Conservation (phyloP, 2,113 vertebrate species). For the Eublepharis macularius region DNA sequence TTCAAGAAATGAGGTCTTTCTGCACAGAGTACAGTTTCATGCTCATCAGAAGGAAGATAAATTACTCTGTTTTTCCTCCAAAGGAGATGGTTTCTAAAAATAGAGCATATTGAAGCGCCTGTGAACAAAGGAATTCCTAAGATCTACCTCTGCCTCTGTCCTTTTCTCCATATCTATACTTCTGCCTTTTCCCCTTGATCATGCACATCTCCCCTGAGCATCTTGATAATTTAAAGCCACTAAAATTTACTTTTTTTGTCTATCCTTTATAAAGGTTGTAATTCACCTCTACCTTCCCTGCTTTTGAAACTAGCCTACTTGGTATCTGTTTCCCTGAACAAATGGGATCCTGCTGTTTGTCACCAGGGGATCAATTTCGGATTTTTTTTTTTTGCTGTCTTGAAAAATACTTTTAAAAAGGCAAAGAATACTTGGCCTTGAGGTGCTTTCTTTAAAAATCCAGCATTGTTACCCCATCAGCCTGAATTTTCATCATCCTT, state of each 20-base stretch:
- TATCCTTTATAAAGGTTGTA: neutral
- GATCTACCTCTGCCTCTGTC: constrained; percentile 23
- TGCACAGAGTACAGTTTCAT: constrained; percentile 16
- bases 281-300: neutral
- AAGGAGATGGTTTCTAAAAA: constrained; percentile 62
- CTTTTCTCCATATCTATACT: rapidly evolving
- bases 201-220: neutral
- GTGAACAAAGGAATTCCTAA: constrained; percentile 53
- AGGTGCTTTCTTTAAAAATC: neutral
- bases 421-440: neutral
- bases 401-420: neutral
- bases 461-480: neutral
- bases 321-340: constrained; percentile 1
- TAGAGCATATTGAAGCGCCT: constrained; percentile 23
- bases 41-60: constrained; percentile 57
- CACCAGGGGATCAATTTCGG: rapidly evolving
- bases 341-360: neutral
- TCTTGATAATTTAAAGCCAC: neutral
- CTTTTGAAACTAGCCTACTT: rapidly evolving
- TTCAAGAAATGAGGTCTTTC: constrained; percentile 43
- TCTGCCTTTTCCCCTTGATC: neutral
- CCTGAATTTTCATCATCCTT: neutral
- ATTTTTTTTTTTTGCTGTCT: neutral
- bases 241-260: neutral
- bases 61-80: constrained; percentile 58